Evolutionary conservation across 2,797 vertebrate species (phyloP), one percentile per base, ranked within the genome.

Genomic region (Manis crassicaudata): DNA sequence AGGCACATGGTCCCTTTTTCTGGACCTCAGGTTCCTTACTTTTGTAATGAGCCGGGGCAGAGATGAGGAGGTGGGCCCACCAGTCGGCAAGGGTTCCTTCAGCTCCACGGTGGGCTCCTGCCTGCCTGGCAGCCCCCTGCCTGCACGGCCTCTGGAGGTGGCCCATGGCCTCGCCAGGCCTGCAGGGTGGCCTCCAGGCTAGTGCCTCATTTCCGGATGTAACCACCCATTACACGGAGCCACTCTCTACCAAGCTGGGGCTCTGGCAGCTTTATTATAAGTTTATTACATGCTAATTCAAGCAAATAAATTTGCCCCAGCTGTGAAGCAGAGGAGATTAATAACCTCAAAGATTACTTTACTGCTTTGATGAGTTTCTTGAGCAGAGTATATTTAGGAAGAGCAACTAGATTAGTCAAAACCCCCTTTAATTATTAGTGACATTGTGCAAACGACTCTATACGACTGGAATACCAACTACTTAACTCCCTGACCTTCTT

Each of bases 351-450:
- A 98, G 98, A 98, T 98, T 98, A 98, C 98, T 98, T 98, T 13
- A 96, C 98, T 98, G 98, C 98, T 98, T 98, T 98, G 98, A 98
- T 99, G 99, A 98, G 98, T 99, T 99, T 99, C 98, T 99, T 98
- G 98, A 98, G 98, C 96, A 93, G 98, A 98, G 98, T 99, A 98
- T 99, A 98, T 99, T 99, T 98, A 99, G 98, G 98, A 98, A 98
- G 98, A 98, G 98, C 98, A 97, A 98, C 98, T 98, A 99, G 98
- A 99, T 99, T 98, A 99, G 98, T 98, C 98, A 98, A 98, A 99
- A 98, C 43, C 89, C 98, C 98, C 98, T 99, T 99, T 99, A 99
- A 99, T 99, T 99, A 99, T 99, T 99, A 99, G 98, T 99, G 99
- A 99, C 99, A 99, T 98, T 98, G 98, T 98, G 98, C 98, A 99